A percentile compares a stretch with the other conserved stretches of the same genome.
These are phyloP conservation scores for Microcebus griseorufus DNA, from an alignment of 2,113 vertebrate species.

Conservation along the genomic window DNA sequence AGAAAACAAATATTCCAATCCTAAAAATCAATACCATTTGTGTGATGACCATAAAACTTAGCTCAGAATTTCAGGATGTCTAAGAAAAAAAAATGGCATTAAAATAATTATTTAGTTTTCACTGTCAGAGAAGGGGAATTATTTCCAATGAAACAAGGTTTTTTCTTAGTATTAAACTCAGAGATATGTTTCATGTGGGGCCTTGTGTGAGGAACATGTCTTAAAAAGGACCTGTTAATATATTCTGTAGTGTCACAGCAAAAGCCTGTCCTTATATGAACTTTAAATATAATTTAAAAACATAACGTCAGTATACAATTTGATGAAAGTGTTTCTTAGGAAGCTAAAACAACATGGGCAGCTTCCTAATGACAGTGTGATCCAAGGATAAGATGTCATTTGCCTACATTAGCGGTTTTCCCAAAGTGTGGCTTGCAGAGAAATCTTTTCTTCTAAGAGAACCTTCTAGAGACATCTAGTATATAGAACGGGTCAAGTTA, in stretches of 20 bases:
- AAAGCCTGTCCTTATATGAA: background rate
- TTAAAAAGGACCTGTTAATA: background rate
- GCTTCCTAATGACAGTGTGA: background rate
- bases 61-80: background rate
- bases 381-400: background rate
- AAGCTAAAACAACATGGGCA: background rate
- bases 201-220: background rate
- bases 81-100: background rate
- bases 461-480: background rate
- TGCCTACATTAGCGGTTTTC: background rate
- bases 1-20: conserved; percentile 15
- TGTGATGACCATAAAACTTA: background rate
- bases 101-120: background rate
- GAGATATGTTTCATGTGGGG: background rate
- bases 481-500: background rate
- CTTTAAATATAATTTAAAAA: background rate
- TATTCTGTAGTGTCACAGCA: background rate
- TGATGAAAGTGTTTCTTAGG: background rate
- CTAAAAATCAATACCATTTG: conserved; percentile 26
- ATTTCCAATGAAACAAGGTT: background rate
- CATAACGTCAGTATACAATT: background rate
- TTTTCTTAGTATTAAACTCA: background rate
- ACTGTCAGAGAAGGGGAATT: conserved; percentile 5
- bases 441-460: background rate
- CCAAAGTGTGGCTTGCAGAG: background rate